Evolutionary conservation across 2,797 vertebrate genomes (phyloP), one percentile per base, ranked within the genome.

Genomic region (Jordanella pulchra): DNA sequence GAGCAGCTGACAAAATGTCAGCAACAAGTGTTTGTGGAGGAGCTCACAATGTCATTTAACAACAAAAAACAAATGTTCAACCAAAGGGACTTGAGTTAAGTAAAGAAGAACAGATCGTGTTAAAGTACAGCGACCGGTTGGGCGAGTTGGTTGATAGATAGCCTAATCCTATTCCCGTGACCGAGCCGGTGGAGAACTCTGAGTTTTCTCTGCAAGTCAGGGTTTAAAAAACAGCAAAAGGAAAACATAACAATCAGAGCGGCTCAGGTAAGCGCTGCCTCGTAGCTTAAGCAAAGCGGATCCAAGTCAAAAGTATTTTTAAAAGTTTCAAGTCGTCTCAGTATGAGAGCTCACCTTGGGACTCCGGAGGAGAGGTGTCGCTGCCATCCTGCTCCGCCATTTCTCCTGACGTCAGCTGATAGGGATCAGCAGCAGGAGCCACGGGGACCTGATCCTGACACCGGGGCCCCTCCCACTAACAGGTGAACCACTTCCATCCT

Each of bases 371-470:
- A 91, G 92, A 93, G 86, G 89, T 88, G 91, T 91, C 93, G 87
- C 90, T 91, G 87, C 91, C 93, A 82, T 93, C 93, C 93, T 81
- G 92, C 81, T 95, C 95, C 94, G 95, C 95, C 95, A 95, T 95
- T 93, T 91, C 94, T 93, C 87, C 89, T 93, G 93, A 94, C 95
- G 95, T 95, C 94, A 95, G 83, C 81, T 78, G 88, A 89, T 77
- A 87, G 86, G 84, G 93, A 91, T 93, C 88, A 89, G 71, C 51
- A 44, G 75, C 76, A 80, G 85, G 78, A 87, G 77, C 77, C 73
- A 58, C 67, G 67, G 63, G 53, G 79, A 85, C 82, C 82, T 76
- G 86, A 67, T 35, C 47, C 65, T 45, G 73, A 77, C 55, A 77
- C 82, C 15, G 28, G 28, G 70, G 70, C 65, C 86, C 73, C 91